Conservation (phyloP, 2,888 invertebrate species). For the Cryptocephalus moraei region DNA sequence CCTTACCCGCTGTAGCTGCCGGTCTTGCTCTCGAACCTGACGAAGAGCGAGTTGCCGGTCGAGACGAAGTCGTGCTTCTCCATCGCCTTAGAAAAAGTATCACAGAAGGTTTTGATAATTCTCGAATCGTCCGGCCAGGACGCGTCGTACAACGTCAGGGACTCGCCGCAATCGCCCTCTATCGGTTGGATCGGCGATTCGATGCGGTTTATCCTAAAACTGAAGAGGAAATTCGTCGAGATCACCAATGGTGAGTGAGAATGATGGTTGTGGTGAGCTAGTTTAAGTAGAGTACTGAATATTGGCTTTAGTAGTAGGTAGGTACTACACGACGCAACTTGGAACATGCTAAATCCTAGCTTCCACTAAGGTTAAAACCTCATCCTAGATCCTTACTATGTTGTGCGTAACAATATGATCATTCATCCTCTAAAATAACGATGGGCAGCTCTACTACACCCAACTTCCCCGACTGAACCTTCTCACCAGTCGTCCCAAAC, state of each 20-base stretch:
- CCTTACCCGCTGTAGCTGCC: conserved; percentile 79
- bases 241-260: no score
- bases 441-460: no score
- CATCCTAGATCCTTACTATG: no score
- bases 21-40: conserved; percentile 83
- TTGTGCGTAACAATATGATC: no score
- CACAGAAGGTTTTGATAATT: conserved; percentile 90
- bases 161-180: conserved; percentile 84
- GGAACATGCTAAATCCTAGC: no score
- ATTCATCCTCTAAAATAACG: no score
- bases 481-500: no score
- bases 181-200: conserved; percentile 79
- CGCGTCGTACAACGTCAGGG: conserved; percentile 81
- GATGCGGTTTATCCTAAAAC: conserved; percentile 80
- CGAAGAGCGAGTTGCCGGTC: conserved; percentile 75
- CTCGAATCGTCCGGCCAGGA: conserved; percentile 79
- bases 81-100: conserved; percentile 87
- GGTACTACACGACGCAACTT: no score
- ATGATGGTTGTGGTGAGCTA: background rate
- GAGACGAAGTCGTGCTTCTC: conserved; percentile 90
- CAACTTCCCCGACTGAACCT: no score
- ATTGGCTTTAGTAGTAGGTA: no score
- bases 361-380: no score
- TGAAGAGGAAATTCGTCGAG: conserved; percentile 36
- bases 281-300: no score